Conservation (phyloP, 2,888 invertebrate species). For the Rotaria magnacalcarata region DNA sequence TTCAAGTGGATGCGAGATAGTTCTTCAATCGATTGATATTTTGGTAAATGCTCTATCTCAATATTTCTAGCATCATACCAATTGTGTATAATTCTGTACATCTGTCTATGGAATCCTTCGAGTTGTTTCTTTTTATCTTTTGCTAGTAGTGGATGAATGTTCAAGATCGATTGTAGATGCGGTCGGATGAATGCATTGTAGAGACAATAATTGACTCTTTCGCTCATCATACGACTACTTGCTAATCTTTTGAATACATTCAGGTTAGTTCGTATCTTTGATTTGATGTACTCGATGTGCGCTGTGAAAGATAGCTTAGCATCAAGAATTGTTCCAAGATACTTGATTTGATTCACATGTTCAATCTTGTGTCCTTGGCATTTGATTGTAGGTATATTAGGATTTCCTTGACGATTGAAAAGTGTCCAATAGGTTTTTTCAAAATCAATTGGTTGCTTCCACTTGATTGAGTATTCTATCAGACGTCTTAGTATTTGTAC, state of each 20-base stretch:
- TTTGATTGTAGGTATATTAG: too few species aligned
- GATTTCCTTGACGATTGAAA: too few species aligned
- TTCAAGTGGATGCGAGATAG: neutral
- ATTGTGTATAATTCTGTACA: neutral
- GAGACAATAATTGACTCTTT: neutral
- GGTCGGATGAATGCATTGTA: slow-evolving; percentile 16
- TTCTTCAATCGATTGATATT: neutral
- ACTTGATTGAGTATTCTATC: too few species aligned
- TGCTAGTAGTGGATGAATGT: slow-evolving; percentile 1
- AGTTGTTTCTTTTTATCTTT: neutral
- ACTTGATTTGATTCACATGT: too few species aligned
- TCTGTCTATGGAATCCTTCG: neutral
- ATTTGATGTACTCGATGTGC: too few species aligned
- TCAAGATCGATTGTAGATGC: neutral
- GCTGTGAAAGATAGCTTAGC: too few species aligned
- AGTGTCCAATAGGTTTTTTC: too few species aligned
- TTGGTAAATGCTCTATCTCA: neutral
- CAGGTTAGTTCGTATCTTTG: neutral
- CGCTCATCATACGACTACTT: neutral
- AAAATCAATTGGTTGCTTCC: too few species aligned
- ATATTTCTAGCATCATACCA: slow-evolving; percentile 21
- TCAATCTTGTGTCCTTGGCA: too few species aligned
- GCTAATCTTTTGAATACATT: neutral
- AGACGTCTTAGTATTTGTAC: too few species aligned
- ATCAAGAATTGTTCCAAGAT: too few species aligned